A percentile compares a stretch with the other conserved stretches of the same genome.
Evolutionary conservation across 2,113 vertebrate species (phyloP).

Genomic region (Ivindomyrus marchei): DNA sequence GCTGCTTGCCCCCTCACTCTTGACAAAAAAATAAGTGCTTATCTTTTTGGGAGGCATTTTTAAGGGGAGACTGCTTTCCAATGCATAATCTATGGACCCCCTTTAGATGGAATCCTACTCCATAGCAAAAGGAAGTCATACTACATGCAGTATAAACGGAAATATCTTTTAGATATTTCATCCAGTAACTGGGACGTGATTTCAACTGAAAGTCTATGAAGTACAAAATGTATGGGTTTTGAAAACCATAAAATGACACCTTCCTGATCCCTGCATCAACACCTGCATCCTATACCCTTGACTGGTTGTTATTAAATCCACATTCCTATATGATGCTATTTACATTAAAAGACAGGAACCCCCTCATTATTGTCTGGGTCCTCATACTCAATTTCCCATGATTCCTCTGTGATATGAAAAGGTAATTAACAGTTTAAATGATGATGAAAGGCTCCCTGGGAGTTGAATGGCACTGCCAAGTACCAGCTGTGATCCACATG

Average conservation of each 20-base stretch:
- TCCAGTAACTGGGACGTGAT: not conserved
- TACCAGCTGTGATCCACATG: slow-evolving; percentile 7
- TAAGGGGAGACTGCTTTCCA: not conserved
- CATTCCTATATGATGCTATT: slow-evolving; percentile 2
- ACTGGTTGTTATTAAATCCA: not conserved
- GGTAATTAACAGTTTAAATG: not conserved
- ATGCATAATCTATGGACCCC: not conserved
- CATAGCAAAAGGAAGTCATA: not conserved
- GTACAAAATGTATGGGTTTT: not conserved
- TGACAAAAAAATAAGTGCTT: not conserved
- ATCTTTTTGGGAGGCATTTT: not conserved
- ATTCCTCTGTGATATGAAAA: slow-evolving; percentile 7
- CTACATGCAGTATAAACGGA: not conserved
- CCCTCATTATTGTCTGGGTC: slow-evolving; percentile 1
- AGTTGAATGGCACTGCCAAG: slow-evolving; percentile 7
- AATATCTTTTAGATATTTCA: not conserved
- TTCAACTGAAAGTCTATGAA: slow-evolving; percentile 1
- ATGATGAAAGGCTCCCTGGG: not conserved
- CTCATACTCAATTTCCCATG: slow-evolving; percentile 14
- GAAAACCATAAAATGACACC: not conserved
- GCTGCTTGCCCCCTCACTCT: not conserved
- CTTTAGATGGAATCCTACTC: not conserved
- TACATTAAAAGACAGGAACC: slow-evolving; percentile 8
- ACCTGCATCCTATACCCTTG: slow-evolving; percentile 7
- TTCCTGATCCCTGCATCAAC: not conserved